Percentiles rank a stretch among this genome's conserved stretches.
These are phyloP conservation scores for Dissostichus mawsoni DNA, from an alignment of 2,113 vertebrate species.

Conservation along the genomic window DNA sequence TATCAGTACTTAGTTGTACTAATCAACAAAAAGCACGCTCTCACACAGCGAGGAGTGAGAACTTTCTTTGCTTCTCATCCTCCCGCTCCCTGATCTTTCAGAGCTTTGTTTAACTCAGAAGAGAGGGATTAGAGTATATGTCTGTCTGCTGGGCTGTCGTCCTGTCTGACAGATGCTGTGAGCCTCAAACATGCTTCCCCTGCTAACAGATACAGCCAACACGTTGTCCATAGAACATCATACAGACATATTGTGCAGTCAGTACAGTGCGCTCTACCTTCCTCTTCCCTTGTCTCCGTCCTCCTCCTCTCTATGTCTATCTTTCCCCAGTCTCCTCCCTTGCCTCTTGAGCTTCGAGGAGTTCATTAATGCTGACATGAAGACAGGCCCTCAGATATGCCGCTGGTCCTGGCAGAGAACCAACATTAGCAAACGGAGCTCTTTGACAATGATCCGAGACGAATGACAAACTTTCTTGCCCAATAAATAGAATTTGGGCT, in stretches of 20 bases:
- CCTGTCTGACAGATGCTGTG: constrained; percentile 73
- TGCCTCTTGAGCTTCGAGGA: constrained; percentile 49
- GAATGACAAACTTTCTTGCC: constrained; percentile 49
- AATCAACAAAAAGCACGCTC: constrained; percentile 13
- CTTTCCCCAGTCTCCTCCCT: constrained; percentile 17
- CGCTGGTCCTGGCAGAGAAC: constrained; percentile 54
- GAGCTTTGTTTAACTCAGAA: constrained; percentile 57
- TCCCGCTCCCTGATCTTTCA: constrained; percentile 48
- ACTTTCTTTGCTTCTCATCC: constrained; percentile 51
- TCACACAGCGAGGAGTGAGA: constrained; percentile 32
- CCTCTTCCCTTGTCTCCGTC: constrained; percentile 21
- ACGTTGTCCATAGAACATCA: constrained; percentile 61
- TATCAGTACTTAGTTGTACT: not conserved
- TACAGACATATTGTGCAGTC: constrained; percentile 63
- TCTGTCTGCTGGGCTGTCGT: constrained; percentile 48
- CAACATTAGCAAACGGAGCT: constrained; percentile 48
- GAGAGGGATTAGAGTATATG: constrained; percentile 65
- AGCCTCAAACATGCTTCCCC: constrained; percentile 54
- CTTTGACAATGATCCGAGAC: constrained; percentile 61
- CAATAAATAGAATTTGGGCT: constrained; percentile 55
- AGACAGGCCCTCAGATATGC: constrained; percentile 63
- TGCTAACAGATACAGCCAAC: constrained; percentile 68
- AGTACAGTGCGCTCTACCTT: constrained; percentile 34
- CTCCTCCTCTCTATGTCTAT: constrained; percentile 34
- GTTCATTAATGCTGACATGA: constrained; percentile 72